A percentile compares a stretch with the other conserved stretches of the same genome.
These are phyloP conservation scores for Sterna hirundo DNA, from an alignment of 2,113 vertebrate species.

Conservation along the genomic window DNA sequence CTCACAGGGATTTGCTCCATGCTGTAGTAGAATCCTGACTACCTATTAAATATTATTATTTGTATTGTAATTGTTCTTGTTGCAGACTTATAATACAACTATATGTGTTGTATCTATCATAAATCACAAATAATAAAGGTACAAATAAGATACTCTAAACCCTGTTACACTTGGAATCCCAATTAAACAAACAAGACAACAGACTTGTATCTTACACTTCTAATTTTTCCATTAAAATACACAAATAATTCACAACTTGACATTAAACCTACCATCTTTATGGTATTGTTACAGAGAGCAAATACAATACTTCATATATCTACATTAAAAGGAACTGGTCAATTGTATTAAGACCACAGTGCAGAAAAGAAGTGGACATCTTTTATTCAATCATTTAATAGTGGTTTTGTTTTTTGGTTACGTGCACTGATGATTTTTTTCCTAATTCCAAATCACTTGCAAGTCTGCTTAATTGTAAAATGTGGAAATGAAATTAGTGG, in stretches of 20 bases:
- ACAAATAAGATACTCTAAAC: neutral
- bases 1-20: conserved; percentile 77
- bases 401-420: neutral
- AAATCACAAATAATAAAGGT: neutral
- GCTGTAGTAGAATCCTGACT: conserved; percentile 76
- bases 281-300: neutral
- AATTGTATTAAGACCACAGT: neutral
- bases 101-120: neutral
- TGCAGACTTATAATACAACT: neutral
- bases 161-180: neutral
- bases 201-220: neutral
- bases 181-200: neutral
- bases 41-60: conserved; percentile 66
- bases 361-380: neutral
- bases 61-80: neutral
- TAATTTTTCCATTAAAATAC: neutral
- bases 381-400: neutral
- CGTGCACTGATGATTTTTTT: neutral
- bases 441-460: neutral
- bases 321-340: neutral
- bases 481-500: neutral
- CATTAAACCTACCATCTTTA: neutral
- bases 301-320: neutral
- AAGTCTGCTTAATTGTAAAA: neutral
- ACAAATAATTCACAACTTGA: neutral